A percentile compares a stretch with the other conserved stretches of the same genome.
phyloP scores from a whole-genome alignment of 1,140 invertebrate genomes.

The Pachyrhynchus sulphureomaculatus region DNA sequence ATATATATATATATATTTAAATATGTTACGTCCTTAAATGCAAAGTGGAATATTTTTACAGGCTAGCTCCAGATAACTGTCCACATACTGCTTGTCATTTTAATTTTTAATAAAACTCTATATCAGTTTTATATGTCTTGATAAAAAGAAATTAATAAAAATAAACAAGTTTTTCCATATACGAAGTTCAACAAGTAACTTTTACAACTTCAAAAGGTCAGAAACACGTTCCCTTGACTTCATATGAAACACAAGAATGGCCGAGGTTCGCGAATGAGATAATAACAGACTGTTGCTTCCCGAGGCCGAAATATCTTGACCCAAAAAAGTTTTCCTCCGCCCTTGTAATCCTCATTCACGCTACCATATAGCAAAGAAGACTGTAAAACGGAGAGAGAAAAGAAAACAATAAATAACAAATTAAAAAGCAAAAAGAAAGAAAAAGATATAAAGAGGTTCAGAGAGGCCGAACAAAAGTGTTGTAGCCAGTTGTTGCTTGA shows the following conservation, averaged over 20 bases:
- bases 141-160: too few relatives aligned
- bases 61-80: too few relatives aligned
- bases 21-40: too few relatives aligned
- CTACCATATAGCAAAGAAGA: slow-evolving; percentile 23
- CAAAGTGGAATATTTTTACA: too few relatives aligned
- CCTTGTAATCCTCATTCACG: slow-evolving; percentile 35
- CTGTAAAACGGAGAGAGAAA: neutral
- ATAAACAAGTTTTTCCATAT: too few relatives aligned
- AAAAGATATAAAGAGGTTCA: slow-evolving; percentile 9
- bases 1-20: too few relatives aligned
- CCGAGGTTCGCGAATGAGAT: slow-evolving; percentile 34
- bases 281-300: slow-evolving; percentile 38
- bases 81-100: too few relatives aligned
- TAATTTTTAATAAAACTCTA: too few relatives aligned
- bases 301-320: slow-evolving; percentile 28
- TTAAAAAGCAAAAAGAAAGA: slow-evolving; percentile 20
- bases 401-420: slow-evolving; percentile 2
- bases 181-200: neutral
- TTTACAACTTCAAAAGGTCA: neutral
- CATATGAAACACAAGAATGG: slow-evolving; percentile 11
- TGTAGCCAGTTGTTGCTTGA: slow-evolving; percentile 21
- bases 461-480: slow-evolving; percentile 12
- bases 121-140: too few relatives aligned
- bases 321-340: slow-evolving; percentile 31
- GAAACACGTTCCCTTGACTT: slow-evolving; percentile 1